These are phyloP conservation scores for Cromileptes altivelis DNA, from an alignment of 2,113 vertebrate species.

Conservation along the genomic window DNA sequence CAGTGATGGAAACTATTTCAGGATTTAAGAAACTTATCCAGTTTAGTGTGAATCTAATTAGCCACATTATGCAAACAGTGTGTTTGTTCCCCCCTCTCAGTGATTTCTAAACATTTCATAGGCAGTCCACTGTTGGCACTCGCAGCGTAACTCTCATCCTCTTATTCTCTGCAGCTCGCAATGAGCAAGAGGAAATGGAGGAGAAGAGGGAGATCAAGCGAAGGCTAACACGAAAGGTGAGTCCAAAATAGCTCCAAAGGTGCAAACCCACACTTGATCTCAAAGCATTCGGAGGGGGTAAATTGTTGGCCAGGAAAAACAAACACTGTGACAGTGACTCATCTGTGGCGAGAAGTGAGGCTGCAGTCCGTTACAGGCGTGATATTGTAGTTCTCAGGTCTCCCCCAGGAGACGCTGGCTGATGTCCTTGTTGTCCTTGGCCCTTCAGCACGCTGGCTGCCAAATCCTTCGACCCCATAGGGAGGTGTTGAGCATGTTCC, in stretches of 20 bases:
- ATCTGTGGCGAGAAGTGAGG: slow-evolving; percentile 28
- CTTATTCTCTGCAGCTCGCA: slow-evolving; percentile 89
- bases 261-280: slow-evolving; percentile 33
- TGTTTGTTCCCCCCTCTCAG: slow-evolving; percentile 30
- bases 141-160: slow-evolving; percentile 15
- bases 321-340: slow-evolving; percentile 55
- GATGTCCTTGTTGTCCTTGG: slow-evolving; percentile 73
- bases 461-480: slow-evolving; percentile 59
- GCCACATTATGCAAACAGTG: slow-evolving; percentile 52
- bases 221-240: slow-evolving; percentile 95
- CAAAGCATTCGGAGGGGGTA: slow-evolving; percentile 3
- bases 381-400: slow-evolving; percentile 27
- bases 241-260: slow-evolving; percentile 54
- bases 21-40: slow-evolving; percentile 44
- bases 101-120: slow-evolving; percentile 20
- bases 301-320: slow-evolving; percentile 35
- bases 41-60: slow-evolving; percentile 61
- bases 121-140: slow-evolving; percentile 6
- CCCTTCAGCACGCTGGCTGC: slow-evolving; percentile 52
- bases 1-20: slow-evolving; percentile 57
- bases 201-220: slow-evolving; percentile 98
- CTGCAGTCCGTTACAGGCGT: slow-evolving; percentile 9
- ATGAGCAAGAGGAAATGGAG: slow-evolving; percentile 98
- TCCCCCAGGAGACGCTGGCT: slow-evolving; percentile 8
- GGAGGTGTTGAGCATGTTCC: slow-evolving; percentile 68